Conservation (phyloP, 2,888 invertebrate species). For the Drosophila yooni region DNA sequence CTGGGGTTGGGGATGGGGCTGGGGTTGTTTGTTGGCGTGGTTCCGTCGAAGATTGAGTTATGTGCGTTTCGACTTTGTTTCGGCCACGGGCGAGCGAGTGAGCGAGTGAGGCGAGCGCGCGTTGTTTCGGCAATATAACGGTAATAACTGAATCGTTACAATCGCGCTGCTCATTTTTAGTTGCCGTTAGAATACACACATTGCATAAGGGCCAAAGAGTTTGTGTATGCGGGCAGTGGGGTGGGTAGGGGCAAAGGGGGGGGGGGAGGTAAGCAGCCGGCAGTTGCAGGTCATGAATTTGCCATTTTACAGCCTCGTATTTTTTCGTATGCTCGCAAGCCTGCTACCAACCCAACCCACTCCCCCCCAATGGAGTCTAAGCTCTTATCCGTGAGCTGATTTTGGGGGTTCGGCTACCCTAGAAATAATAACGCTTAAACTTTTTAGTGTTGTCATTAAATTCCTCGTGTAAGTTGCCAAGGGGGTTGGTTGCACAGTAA, state of each 20-base stretch:
- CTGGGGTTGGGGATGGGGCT: conserved; percentile 1
- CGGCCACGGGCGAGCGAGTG: conserved; percentile 45
- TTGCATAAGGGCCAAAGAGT: conserved; percentile 6
- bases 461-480: conserved; percentile 83
- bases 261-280: conserved; percentile 27
- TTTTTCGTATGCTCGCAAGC: conserved; percentile 63
- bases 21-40: conserved; percentile 26
- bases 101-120: conserved; percentile 41
- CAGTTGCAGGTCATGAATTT: conserved; percentile 85
- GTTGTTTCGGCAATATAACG: conserved; percentile 82
- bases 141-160: conserved; percentile 82
- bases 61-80: conserved; percentile 82
- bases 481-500: conserved; percentile 21
- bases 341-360: not conserved
- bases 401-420: conserved; percentile 76
- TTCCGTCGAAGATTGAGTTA: conserved; percentile 83
- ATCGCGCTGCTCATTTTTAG: conserved; percentile 73
- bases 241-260: not conserved
- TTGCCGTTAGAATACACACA: conserved; percentile 75
- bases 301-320: conserved; percentile 85
- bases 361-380: conserved; percentile 46
- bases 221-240: not conserved
- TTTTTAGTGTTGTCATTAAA: conserved; percentile 85
- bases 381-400: conserved; percentile 77
- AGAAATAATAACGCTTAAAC: conserved; percentile 85